Base-by-base conservation (phyloP, 35 echinoderm and acorn worm genomes). In the Ptychodera flava region DNA sequence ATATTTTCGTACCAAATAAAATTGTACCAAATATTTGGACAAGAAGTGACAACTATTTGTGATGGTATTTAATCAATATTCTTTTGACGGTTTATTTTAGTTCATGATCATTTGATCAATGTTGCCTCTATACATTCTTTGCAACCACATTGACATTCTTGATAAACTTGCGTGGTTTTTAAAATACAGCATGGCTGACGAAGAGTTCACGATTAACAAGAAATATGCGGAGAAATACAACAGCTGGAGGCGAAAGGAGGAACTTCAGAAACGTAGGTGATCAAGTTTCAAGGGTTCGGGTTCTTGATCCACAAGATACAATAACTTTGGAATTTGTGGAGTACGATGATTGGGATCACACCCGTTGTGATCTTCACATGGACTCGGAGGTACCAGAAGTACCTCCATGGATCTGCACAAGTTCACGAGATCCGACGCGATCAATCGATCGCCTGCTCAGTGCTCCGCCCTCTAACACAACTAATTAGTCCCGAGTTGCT, bases 181-280 rank as follows among this genome's bases (percentile, higher is more conserved):
- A n/a, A n/a, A n/a, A n/a, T n/a, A n/a, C 45, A 64, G 45, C 45
- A 64, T 64, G 45, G 45, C 45, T 22, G 45, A 64, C 6, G 45
- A 64, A 64, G 88, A 85, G 75, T 92, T 95, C 30, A 79, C 80
- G 64, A 92, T 95, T 22, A 95, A 95, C 52, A 92, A 78, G 34
- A 85, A 82, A 80, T 95, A 90, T 85, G 94, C 94, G 29, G 85
- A 92, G 45, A 95, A 90, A 53, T 95, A 95, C 82, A 85, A 95
- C 78, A 83, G 31, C 37, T 95, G 94, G 94, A 89, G 94, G 35
- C 83, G 94, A 33, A 92, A 92, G 37, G 94, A 95, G 87, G 94
- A 95, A 75, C 76, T 90, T 16, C 94, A 95, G 34, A 95, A 95
- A 85, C 89, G 91, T 95, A 90, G 81, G 90, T 86, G n/a, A 78